A percentile compares a stretch with the other conserved stretches of the same genome.
Evolutionary conservation across 2,113 vertebrate genomes (phyloP).

Genomic region (Spea bombifrons): DNA sequence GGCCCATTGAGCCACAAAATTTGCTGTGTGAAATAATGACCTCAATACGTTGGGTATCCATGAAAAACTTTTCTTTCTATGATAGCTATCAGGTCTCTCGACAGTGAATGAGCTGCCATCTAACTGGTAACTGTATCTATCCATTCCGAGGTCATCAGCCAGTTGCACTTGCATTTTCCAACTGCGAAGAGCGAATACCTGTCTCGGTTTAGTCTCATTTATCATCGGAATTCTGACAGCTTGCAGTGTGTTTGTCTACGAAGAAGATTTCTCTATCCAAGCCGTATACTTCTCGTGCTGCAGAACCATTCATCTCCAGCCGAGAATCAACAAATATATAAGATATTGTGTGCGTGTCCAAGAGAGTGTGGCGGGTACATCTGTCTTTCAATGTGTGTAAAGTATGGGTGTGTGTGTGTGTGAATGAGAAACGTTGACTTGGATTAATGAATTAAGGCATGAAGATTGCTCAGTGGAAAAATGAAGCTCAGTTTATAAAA

Average conservation of each 20-base stretch:
- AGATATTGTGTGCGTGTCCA: too few species aligned
- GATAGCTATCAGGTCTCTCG: too few species aligned
- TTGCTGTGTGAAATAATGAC: too few species aligned
- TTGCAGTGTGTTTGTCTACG: constrained; percentile 13
- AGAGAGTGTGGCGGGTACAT: too few species aligned
- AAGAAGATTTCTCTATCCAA: constrained; percentile 7
- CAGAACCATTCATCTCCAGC: constrained; percentile 1
- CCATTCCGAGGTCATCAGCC: constrained; percentile 24
- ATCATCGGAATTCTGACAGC: constrained; percentile 32
- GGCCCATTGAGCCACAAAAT: too few species aligned
- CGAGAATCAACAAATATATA: background rate
- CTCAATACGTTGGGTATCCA: background rate
- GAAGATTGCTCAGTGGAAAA: too few species aligned
- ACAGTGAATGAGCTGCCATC: constrained; percentile 7
- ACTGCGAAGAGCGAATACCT: constrained; percentile 14
- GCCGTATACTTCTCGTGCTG: constrained; percentile 3
- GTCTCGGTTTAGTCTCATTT: constrained; percentile 26
- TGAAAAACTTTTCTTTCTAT: background rate
- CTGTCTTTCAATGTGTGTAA: background rate
- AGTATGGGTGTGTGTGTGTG: background rate
- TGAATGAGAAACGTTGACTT: too few species aligned
- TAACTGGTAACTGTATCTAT: background rate
- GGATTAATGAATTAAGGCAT: too few species aligned
- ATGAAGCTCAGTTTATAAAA: too few species aligned
- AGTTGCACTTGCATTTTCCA: background rate